A percentile compares a stretch with the other conserved stretches of the same genome.
These are phyloP conservation scores for Thamnaconus septentrionalis DNA, from an alignment of 2,113 vertebrate species.

Conservation along the genomic window DNA sequence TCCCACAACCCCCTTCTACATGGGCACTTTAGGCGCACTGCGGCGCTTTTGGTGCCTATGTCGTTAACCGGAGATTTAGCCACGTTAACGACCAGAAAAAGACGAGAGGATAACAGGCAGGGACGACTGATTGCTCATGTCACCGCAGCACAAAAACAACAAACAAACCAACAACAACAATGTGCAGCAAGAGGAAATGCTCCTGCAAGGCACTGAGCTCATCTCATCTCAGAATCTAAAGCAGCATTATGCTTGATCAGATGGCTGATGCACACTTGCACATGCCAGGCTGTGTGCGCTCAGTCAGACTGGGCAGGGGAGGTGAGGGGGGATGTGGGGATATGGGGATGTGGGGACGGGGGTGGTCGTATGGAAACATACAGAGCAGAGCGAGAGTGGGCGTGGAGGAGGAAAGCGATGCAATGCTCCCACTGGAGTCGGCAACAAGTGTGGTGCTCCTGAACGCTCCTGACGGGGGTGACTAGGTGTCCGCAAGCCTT, in stretches of 20 bases:
- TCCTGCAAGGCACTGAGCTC: no score
- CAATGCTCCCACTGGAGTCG: background rate
- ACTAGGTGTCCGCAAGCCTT: no score
- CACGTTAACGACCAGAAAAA: no score
- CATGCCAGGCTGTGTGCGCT: conserved; percentile 26
- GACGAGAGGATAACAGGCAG: conserved; percentile 6
- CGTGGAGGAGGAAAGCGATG: conserved; percentile 37
- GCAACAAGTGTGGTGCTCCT: background rate
- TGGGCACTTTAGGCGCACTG: background rate
- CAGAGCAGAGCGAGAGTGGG: conserved; percentile 39
- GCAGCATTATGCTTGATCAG: conserved; percentile 30
- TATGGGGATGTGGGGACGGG: conserved; percentile 9
- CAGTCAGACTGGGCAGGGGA: background rate
- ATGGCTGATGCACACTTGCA: conserved; percentile 42
- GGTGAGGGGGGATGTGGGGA: background rate
- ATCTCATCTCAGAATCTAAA: conserved; percentile 18
- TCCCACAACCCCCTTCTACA: conserved; percentile 17
- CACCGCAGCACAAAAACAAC: background rate
- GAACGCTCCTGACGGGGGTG: no score
- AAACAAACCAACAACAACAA: background rate
- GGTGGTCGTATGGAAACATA: conserved; percentile 28
- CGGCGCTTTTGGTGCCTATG: conserved; percentile 10
- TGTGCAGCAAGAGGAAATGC: no score
- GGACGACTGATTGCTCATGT: background rate
- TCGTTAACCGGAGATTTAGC: conserved; percentile 24